Percentiles rank a stretch among this genome's conserved stretches.
These are phyloP conservation scores for Xenops minutus DNA, from an alignment of 2,797 vertebrate species.

Conservation along the genomic window DNA sequence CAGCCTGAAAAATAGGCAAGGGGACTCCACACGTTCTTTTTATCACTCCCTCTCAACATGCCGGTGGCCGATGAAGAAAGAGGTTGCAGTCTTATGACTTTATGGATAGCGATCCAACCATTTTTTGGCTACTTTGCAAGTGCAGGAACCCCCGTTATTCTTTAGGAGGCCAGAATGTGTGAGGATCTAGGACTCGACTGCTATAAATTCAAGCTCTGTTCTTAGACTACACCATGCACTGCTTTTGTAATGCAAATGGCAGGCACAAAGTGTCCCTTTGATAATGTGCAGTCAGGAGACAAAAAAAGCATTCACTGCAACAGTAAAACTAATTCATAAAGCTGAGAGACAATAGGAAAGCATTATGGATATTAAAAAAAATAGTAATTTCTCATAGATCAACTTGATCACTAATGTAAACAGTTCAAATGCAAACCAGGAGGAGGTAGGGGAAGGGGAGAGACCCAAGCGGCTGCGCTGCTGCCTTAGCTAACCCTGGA, in stretches of 20 bases:
- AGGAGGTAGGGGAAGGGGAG: neutral
- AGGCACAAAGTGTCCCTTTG: constrained; percentile 87
- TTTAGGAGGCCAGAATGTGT: constrained; percentile 58
- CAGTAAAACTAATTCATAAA: constrained; percentile 87
- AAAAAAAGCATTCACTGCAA: constrained; percentile 85
- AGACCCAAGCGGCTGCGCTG: neutral
- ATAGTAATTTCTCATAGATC: constrained; percentile 65
- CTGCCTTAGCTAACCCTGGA: neutral
- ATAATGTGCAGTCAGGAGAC: constrained; percentile 86
- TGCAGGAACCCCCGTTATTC: constrained; percentile 2
- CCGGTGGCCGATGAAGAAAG: neutral
- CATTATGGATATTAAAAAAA: constrained; percentile 69
- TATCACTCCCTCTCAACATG: neutral
- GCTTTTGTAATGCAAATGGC: constrained; percentile 88
- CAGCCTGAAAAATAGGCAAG: neutral
- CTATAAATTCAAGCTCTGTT: constrained; percentile 79
- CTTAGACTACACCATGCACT: constrained; percentile 68
- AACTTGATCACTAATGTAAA: constrained; percentile 69
- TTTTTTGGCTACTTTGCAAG: constrained; percentile 54
- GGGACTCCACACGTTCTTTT: neutral
- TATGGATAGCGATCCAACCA: constrained; percentile 28
- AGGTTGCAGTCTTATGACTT: constrained; percentile 53
- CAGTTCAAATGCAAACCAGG: constrained; percentile 27
- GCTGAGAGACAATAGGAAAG: constrained; percentile 74
- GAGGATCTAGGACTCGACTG: constrained; percentile 64